Base-by-base conservation (phyloP, 2,113 vertebrate species). In the Colossoma macropomum region DNA sequence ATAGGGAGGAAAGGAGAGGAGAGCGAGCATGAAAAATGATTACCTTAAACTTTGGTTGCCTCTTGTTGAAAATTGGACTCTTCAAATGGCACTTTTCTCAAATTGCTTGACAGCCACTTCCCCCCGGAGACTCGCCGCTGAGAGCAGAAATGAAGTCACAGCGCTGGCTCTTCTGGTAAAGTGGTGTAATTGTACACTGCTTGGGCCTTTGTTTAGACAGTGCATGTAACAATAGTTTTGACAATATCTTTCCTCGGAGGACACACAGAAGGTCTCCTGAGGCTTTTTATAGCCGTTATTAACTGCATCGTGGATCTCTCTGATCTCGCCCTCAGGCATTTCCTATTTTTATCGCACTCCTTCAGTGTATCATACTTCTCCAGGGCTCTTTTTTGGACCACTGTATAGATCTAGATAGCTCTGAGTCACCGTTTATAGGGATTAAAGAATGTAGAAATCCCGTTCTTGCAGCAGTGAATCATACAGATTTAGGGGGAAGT, bases 1-100 rank as follows among this genome's bases (percentile, higher is more conserved):
- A n/a, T n/a, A n/a, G n/a, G 78, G 81, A 87, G 83, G 86, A 88
- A 77, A 68, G 81, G 87, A 92, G 88, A 89, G 87, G 80, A 89
- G 86, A 85, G 80, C 84, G 19, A 83, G 88, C 86, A 75, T 77
- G 85, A 87, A 89, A 92, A 91, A 87, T 74, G 80, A 89, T 88
- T 82, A 86, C 68, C 85, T 87, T 81, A 77, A 87, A 86, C 85
- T 87, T 74, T 48, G 86, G 66, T 73, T 80, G 75, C 87, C 86
- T 88, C 87, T 80, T 65, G 69, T 71, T 81, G 82, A 88, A 90
- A 91, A 92, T 68, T 84, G 83, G 86, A 88, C 65, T 19, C 77
- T 88, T 89, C 86, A 91, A 88, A 87, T 34, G 75, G 70, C 15
- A 62, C 85, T 86, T 89, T 89, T 84, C 81, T 85, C 77, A 83